Base-by-base conservation (phyloP, 2,888 invertebrate species). In the Acanthosepion esculentum region DNA sequence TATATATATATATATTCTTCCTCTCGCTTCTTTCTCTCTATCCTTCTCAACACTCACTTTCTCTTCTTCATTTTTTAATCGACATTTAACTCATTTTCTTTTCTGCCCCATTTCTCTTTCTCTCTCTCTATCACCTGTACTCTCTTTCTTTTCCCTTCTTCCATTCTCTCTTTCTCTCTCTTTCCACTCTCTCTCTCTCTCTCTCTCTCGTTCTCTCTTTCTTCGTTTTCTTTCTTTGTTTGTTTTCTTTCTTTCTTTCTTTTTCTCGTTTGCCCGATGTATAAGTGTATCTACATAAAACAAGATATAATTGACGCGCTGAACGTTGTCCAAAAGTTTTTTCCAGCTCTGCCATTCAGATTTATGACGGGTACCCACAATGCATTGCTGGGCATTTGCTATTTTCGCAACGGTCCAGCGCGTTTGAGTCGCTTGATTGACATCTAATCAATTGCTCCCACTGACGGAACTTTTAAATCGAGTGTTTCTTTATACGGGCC, bases 371-470 rank as follows among this genome's bases (percentile, higher is more conserved):
- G 12, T n/a, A 15, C 78, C 78, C 78, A 78, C 33, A 78, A 78
- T 78, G 78, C 78, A 78, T 78, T 78, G 78, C n/a, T 78, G n/a
- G n/a, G 78, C 78, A 78, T 78, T n/a, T 78, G 78, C 78, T 78
- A 78, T 33, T 78, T 78, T 33, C 78, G 78, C 78, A n/a, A 78
- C 78, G 78, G n/a, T 78, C 78, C n/a, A 78, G 78, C n/a, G 18
- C 12, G 4, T 78, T 78, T 78, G 78, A 78, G 33, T 18, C 78
- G 78, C n/a, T 78, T 78, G 78, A 78, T 78, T 78, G 78, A 78
- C 78, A 78, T 18, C 15, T 18, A 78, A 78, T 78, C 78, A 78
- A 78, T 78, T n/a, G 78, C n/a, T 78, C 78, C 78, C 23, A n/a
- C 78, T 18, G n/a, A 15, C n/a, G 15, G 78, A 78, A 78, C n/a